phyloP scores from a whole-genome alignment of 2,888 invertebrate species.

The Saturnia pavonia region DNA sequence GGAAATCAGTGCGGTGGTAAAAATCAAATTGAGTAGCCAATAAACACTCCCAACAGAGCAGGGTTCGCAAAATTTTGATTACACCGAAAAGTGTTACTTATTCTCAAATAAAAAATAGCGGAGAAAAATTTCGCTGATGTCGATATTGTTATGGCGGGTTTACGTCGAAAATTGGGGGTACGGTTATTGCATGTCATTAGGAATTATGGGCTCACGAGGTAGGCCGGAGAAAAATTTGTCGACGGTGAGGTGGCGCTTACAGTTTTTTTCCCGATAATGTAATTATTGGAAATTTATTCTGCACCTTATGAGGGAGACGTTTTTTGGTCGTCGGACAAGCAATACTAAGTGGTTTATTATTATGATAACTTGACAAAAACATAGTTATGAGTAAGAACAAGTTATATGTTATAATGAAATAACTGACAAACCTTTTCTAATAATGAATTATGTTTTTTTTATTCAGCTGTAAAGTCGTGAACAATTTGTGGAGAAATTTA shows the following conservation, averaged over 20 bases:
- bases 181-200: slow-evolving; percentile 83
- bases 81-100: slow-evolving; percentile 79
- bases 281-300: slow-evolving; percentile 80
- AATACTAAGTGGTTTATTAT: slow-evolving; percentile 3
- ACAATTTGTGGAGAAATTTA: no score
- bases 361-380: neutral
- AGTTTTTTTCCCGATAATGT: slow-evolving; percentile 74
- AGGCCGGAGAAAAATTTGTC: slow-evolving; percentile 65
- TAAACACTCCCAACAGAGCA: slow-evolving; percentile 63
- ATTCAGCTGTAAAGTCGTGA: no score
- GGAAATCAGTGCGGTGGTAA: slow-evolving; percentile 74
- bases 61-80: slow-evolving; percentile 74
- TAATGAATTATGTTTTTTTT: no score
- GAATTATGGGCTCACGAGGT: slow-evolving; percentile 80
- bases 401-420: no score
- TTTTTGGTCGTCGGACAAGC: slow-evolving; percentile 1
- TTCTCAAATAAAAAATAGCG: slow-evolving; percentile 73
- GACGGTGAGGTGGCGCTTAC: slow-evolving; percentile 60
- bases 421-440: no score
- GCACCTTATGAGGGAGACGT: slow-evolving; percentile 48
- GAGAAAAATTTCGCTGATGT: slow-evolving; percentile 76
- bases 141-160: slow-evolving; percentile 82
- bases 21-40: slow-evolving; percentile 80
- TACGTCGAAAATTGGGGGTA: slow-evolving; percentile 81
- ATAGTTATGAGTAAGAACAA: no score